Evolutionary conservation across 2,888 invertebrate genomes (phyloP).

Genomic region (Timema podura): DNA sequence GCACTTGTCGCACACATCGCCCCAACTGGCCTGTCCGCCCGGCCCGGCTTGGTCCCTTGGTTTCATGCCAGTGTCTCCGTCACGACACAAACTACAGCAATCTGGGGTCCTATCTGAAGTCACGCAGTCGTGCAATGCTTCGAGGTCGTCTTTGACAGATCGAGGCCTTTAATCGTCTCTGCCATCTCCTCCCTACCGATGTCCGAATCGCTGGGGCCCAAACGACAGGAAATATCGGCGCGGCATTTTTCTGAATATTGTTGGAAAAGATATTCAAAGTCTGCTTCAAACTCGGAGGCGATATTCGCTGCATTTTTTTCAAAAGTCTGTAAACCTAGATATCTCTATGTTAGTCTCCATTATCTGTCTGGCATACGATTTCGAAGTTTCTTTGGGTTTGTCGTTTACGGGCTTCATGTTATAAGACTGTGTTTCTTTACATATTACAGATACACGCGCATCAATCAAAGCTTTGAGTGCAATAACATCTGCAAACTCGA

Average conservation of each 20-base stretch:
- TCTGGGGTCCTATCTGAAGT: too few relatives aligned
- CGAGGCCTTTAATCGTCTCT: too few relatives aligned
- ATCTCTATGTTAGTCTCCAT: slow-evolving; percentile 26
- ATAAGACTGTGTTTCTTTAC: slow-evolving; percentile 45
- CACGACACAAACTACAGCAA: too few relatives aligned
- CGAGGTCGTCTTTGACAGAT: too few relatives aligned
- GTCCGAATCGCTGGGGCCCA: too few relatives aligned
- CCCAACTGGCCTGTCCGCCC: slow-evolving; percentile 38
- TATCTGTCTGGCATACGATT: not conserved
- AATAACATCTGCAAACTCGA: slow-evolving; percentile 65
- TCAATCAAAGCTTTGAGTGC: slow-evolving; percentile 73
- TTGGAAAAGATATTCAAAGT: slow-evolving; percentile 63
- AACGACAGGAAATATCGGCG: slow-evolving; percentile 16
- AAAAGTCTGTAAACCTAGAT: slow-evolving; percentile 32
- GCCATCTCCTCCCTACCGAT: too few relatives aligned
- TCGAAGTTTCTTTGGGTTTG: not conserved
- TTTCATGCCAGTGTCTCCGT: too few relatives aligned
- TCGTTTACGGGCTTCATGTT: not conserved
- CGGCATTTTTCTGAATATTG: slow-evolving; percentile 60
- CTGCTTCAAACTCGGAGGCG: slow-evolving; percentile 43
- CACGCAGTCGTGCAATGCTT: too few relatives aligned
- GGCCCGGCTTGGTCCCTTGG: too few relatives aligned
- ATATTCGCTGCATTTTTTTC: slow-evolving; percentile 43
- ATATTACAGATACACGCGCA: slow-evolving; percentile 66
- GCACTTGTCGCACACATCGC: slow-evolving; percentile 56